These are phyloP conservation scores for Zophobas morio DNA, from an alignment of 1,140 invertebrate species.

Conservation along the genomic window DNA sequence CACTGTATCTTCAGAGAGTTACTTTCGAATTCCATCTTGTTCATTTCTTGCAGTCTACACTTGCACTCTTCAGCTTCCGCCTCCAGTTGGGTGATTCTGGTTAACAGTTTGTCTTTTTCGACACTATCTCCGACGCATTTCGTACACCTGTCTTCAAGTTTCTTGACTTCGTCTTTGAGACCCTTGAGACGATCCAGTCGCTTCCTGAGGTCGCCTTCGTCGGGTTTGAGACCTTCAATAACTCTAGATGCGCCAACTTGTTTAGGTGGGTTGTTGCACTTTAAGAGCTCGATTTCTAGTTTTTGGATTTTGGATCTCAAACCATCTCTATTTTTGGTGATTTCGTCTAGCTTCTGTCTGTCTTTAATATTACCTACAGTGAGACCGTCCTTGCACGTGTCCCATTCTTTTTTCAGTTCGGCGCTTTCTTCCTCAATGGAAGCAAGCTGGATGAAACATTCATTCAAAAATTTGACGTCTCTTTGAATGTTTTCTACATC, in stretches of 20 bases:
- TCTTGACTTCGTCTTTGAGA: constrained; percentile 55
- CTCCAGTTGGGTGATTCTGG: constrained; percentile 26
- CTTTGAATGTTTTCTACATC: constrained; percentile 58
- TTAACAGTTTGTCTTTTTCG: constrained; percentile 8
- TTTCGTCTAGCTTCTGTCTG: constrained; percentile 50
- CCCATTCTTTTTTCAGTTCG: constrained; percentile 48
- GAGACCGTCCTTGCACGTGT: constrained; percentile 12
- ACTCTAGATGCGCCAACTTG: constrained; percentile 48
- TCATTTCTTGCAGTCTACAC: constrained; percentile 43
- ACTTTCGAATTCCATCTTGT: constrained; percentile 54
- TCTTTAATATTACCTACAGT: constrained; percentile 23
- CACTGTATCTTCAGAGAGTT: constrained; percentile 58
- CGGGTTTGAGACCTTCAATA: constrained; percentile 3
- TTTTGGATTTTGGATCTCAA: constrained; percentile 53
- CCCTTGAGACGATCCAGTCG: constrained; percentile 47
- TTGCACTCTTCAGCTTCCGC: constrained; percentile 52
- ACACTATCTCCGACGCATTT: constrained; percentile 3
- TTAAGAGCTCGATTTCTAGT: constrained; percentile 55
- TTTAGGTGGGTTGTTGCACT: constrained; percentile 56
- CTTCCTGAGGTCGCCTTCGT: constrained; percentile 1
- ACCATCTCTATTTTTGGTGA: constrained; percentile 55
- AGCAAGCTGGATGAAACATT: constrained; percentile 58
- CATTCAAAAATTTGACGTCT: constrained; percentile 59
- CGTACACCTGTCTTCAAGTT: neutral
- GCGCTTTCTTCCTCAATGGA: constrained; percentile 59